These are phyloP conservation scores for Cygnus atratus DNA, from an alignment of 2,113 vertebrate genomes.

Conservation along the genomic window DNA sequence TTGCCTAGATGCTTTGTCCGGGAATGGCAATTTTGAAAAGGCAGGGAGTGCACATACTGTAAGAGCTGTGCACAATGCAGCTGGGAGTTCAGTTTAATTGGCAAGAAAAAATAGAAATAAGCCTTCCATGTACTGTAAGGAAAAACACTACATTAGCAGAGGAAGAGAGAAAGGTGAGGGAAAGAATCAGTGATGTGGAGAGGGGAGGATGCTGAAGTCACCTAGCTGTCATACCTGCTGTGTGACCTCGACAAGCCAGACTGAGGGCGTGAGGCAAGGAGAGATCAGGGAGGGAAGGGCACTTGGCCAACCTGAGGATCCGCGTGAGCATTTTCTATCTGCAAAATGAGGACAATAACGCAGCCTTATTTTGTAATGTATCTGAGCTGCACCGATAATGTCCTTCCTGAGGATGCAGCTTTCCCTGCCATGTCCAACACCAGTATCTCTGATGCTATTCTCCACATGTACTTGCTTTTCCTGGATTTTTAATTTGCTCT, in stretches of 20 bases:
- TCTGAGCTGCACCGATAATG: not conserved
- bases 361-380: not conserved
- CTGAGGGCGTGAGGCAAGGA: not conserved
- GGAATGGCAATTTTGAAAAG: not conserved
- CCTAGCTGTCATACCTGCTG: not conserved
- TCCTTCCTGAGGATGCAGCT: not conserved
- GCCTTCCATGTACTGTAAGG: not conserved
- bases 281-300: not conserved
- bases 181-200: not conserved
- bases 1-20: not conserved
- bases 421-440: not conserved
- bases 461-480: not conserved
- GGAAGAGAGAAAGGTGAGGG: not conserved
- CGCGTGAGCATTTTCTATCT: not conserved
- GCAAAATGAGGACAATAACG: not conserved
- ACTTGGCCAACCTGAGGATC: not conserved
- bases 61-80: not conserved
- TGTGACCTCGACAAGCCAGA: not conserved
- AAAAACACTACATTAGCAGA: not conserved
- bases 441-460: not conserved
- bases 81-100: not conserved
- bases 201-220: not conserved
- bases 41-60: not conserved
- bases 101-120: constrained; percentile 27
- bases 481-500: not conserved